phyloP scores from a whole-genome alignment of 1,140 invertebrate genomes.

The Manduca sexta region DNA sequence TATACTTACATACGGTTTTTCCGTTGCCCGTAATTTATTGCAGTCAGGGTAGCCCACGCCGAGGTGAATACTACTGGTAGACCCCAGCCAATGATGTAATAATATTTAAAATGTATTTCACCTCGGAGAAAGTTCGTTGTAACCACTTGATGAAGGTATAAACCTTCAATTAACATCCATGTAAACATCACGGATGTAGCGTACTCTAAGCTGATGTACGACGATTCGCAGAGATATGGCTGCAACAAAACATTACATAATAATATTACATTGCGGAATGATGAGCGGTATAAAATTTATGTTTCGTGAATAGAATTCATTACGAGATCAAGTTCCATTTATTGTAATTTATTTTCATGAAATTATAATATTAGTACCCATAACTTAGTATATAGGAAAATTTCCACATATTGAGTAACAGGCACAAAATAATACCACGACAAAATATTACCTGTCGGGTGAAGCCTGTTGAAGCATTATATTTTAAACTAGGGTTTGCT shows the following conservation, averaged over 20 bases:
- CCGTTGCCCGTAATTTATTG: constrained; percentile 35
- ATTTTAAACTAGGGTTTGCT: no score
- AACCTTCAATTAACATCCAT: constrained; percentile 96
- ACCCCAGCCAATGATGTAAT: constrained; percentile 87
- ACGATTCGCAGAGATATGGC: constrained; percentile 86
- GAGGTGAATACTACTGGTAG: constrained; percentile 82
- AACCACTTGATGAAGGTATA: constrained; percentile 90
- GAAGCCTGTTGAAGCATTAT: no score
- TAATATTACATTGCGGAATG: no score
- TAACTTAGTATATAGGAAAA: no score
- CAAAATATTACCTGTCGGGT: no score
- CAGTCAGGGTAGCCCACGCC: constrained; percentile 81
- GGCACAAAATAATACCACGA: no score
- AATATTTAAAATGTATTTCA: constrained; percentile 80
- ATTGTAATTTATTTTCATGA: no score
- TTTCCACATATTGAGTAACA: no score
- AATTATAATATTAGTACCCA: no score
- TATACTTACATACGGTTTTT: constrained; percentile 53
- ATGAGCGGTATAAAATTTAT: no score
- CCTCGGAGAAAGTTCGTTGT: constrained; percentile 89
- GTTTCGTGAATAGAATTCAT: no score
- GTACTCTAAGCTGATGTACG: constrained; percentile 88
- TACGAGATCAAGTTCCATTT: no score
- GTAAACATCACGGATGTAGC: constrained; percentile 92
- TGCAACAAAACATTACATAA: constrained; percentile 72